phyloP scores from a whole-genome alignment of 2,797 vertebrate species.

The Falco cherrug region DNA sequence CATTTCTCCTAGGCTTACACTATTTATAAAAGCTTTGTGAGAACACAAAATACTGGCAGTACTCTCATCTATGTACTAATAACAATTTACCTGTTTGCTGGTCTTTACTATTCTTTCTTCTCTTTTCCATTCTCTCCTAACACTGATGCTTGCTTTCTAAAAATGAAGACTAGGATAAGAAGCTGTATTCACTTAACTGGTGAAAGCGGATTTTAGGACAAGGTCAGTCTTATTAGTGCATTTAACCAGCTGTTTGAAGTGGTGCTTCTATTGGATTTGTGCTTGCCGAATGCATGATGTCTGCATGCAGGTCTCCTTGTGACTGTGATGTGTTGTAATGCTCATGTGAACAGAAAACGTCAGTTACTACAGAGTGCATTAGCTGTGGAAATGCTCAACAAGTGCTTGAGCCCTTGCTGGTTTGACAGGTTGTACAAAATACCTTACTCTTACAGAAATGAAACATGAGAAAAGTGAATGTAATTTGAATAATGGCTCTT shows the following conservation, averaged over 20 bases:
- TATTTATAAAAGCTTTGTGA: slow-evolving; percentile 30
- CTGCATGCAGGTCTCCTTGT: slow-evolving; percentile 43
- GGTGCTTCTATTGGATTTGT: slow-evolving; percentile 67
- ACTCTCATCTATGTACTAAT: slow-evolving; percentile 54
- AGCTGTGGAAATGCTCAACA: neutral
- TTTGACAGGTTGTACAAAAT: neutral
- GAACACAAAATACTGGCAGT: slow-evolving; percentile 39
- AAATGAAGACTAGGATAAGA: slow-evolving; percentile 80
- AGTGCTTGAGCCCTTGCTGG: neutral
- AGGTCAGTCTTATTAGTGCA: slow-evolving; percentile 67
- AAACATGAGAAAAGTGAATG: neutral
- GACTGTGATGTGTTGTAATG: neutral
- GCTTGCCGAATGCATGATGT: slow-evolving; percentile 68
- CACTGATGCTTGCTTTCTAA: slow-evolving; percentile 79
- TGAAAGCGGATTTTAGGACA: slow-evolving; percentile 79
- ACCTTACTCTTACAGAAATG: neutral
- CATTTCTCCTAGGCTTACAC: neutral
- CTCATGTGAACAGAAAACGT: neutral
- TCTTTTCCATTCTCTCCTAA: slow-evolving; percentile 74
- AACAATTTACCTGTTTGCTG: slow-evolving; percentile 59
- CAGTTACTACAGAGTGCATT: neutral
- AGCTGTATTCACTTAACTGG: slow-evolving; percentile 74
- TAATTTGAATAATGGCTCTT: neutral
- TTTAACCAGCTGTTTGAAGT: slow-evolving; percentile 72
- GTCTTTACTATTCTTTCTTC: slow-evolving; percentile 71